Conservation (phyloP, 2,797 vertebrate genomes). For the Acanthornis magna region DNA sequence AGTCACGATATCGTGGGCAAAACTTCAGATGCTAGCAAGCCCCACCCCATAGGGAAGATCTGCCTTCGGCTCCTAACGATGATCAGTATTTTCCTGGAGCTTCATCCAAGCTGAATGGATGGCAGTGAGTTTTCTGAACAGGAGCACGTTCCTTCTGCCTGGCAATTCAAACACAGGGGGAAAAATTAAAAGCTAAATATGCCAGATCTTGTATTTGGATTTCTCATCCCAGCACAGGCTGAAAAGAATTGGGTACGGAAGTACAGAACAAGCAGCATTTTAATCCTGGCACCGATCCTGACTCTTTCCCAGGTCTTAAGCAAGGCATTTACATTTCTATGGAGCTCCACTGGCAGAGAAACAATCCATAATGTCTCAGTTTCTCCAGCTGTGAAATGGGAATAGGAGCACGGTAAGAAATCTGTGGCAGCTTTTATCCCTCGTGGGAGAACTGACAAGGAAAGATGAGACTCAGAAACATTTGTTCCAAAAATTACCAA, state of each 20-base stretch:
- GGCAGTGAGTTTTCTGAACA: neutral
- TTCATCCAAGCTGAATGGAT: neutral
- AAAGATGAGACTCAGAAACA: neutral
- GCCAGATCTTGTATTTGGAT: neutral
- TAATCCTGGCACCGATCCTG: neutral
- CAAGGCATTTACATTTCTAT: constrained; percentile 32
- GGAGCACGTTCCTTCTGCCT: neutral
- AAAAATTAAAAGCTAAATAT: constrained; percentile 11
- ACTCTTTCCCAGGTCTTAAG: neutral
- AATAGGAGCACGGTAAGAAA: neutral
- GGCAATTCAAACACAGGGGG: neutral
- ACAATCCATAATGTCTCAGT: neutral
- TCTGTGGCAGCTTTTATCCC: neutral
- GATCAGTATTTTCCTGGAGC: neutral
- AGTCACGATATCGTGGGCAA: neutral
- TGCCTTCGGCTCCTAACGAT: neutral
- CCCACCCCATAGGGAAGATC: neutral
- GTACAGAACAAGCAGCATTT: neutral
- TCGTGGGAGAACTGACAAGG: neutral
- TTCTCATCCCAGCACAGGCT: neutral
- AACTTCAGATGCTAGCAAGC: neutral
- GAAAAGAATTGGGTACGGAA: neutral
- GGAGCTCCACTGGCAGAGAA: neutral
- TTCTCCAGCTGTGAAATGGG: constrained; percentile 20
- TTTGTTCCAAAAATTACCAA: neutral